These are phyloP conservation scores for Chunga burmeisteri DNA, from an alignment of 2,113 vertebrate genomes.

Conservation along the genomic window DNA sequence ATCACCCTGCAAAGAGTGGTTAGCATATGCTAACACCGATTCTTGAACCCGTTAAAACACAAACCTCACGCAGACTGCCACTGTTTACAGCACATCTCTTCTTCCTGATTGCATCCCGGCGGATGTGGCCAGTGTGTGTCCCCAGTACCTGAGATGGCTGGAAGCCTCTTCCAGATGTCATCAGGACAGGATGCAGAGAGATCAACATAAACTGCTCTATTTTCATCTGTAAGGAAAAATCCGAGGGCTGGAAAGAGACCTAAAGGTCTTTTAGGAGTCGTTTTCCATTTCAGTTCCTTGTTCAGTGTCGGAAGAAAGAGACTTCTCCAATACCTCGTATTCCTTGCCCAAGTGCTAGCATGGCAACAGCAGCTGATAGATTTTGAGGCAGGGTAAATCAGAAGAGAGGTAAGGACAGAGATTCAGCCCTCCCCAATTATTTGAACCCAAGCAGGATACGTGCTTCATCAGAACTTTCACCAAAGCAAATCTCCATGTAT, in stretches of 20 bases:
- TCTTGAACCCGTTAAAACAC: conserved; percentile 37
- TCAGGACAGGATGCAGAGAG: background rate
- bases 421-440: background rate
- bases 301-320: background rate
- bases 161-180: background rate
- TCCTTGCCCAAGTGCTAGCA: background rate
- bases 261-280: background rate
- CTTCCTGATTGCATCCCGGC: background rate
- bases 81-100: background rate
- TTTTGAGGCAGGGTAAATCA: background rate
- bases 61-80: background rate
- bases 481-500: background rate
- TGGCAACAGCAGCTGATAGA: background rate
- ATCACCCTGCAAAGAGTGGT: conserved; percentile 52
- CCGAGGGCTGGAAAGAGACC: background rate
- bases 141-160: background rate
- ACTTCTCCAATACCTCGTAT: accelerated
- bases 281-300: background rate
- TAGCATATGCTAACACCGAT: conserved; percentile 45
- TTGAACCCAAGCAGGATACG: background rate
- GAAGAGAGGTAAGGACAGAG: background rate
- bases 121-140: background rate
- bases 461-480: background rate
- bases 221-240: background rate
- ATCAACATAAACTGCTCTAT: background rate